Evolutionary conservation across 2,888 invertebrate genomes (phyloP).

Genomic region (Isotomurus palustris): DNA sequence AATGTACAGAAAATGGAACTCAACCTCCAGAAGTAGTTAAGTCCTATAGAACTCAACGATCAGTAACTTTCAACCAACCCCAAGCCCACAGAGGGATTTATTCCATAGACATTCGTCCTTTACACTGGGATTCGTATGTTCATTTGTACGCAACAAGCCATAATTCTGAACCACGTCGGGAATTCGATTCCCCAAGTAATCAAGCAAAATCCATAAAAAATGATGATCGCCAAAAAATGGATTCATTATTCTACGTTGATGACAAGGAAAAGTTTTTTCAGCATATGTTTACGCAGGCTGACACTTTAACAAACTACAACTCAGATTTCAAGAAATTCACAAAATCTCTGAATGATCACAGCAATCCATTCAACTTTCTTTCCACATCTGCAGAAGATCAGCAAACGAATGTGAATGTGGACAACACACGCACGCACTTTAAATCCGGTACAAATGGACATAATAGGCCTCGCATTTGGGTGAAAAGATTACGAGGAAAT

Average conservation of each 20-base stretch:
- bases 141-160: slow-evolving; percentile 43
- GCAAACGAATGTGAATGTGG: neutral
- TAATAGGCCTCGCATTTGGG: slow-evolving; percentile 35
- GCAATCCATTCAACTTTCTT: too few species aligned
- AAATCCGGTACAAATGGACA: too few species aligned
- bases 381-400: neutral
- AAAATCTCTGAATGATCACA: too few species aligned
- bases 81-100: slow-evolving; percentile 43
- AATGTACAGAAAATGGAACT: slow-evolving; percentile 23
- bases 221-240: neutral
- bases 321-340: neutral
- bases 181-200: neutral
- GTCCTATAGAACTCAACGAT: slow-evolving; percentile 45
- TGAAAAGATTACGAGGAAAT: slow-evolving; percentile 38
- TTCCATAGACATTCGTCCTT: slow-evolving; percentile 43
- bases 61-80: slow-evolving; percentile 39
- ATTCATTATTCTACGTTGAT: neutral
- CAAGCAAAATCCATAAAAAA: neutral
- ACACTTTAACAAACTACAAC: neutral
- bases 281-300: slow-evolving; percentile 2
- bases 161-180: slow-evolving; percentile 18
- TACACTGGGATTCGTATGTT: slow-evolving; percentile 46
- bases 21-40: slow-evolving; percentile 29
- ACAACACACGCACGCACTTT: too few species aligned
- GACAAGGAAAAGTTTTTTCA: slow-evolving; percentile 6